Evolutionary conservation across 2,888 invertebrate genomes (phyloP).

Genomic region (Nephrocerus scutellatus): DNA sequence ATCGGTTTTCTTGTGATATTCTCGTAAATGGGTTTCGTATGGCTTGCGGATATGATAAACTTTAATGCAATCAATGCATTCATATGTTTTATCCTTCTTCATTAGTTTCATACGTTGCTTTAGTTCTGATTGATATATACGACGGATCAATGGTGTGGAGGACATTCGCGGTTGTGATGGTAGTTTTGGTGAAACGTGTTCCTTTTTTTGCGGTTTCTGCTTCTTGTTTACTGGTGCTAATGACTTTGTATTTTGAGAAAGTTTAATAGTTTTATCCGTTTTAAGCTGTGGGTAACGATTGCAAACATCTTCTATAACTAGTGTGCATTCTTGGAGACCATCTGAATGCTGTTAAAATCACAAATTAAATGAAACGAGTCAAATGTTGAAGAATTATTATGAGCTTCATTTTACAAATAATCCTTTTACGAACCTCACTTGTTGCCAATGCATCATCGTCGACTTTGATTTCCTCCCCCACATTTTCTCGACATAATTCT

Average conservation of each 20-base stretch:
- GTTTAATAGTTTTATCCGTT: constrained; percentile 15
- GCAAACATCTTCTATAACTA: constrained; percentile 22
- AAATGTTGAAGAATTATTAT: too few relatives aligned
- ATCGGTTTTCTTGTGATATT: constrained; percentile 35
- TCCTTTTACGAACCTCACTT: too few relatives aligned
- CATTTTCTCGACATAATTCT: too few relatives aligned
- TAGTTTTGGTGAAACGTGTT: too few relatives aligned
- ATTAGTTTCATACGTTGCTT: constrained; percentile 36
- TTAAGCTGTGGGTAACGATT: constrained; percentile 21
- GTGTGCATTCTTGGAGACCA: constrained; percentile 20
- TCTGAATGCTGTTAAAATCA: too few relatives aligned
- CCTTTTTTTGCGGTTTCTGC: too few relatives aligned
- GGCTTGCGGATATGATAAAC: constrained; percentile 43
- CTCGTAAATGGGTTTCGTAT: constrained; percentile 40
- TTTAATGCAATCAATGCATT: constrained; percentile 41
- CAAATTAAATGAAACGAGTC: too few relatives aligned
- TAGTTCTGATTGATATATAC: constrained; percentile 34
- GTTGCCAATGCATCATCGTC: too few relatives aligned
- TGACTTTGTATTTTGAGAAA: constrained; percentile 16
- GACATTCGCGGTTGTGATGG: too few relatives aligned
- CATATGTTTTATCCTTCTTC: constrained; percentile 37
- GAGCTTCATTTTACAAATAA: too few relatives aligned
- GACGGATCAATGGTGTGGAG: too few relatives aligned
- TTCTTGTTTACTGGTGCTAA: not conserved
- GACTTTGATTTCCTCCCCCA: too few relatives aligned